Base-by-base conservation (phyloP, 1,140 invertebrate species). In the Pseudobourletiella spinata region DNA sequence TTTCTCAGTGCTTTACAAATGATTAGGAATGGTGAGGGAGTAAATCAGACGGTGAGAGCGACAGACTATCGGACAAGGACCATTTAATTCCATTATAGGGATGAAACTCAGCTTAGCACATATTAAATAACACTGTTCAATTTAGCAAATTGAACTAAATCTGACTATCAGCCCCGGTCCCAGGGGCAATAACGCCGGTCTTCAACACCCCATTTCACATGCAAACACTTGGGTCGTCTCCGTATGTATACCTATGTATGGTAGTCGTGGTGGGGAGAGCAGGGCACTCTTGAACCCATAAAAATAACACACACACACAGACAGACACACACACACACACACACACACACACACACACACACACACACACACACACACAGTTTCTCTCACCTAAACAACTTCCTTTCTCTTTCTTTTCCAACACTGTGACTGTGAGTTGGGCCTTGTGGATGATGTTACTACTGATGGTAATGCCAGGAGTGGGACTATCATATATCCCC, bases 81-180 rank as follows among this genome's bases (percentile, higher is more conserved):
- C 68, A 69, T 69, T 69, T 69, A 69, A 69, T 69, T 69, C 68
- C 68, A 69, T 69, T 69, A 69, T 63, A 59, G 48, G 64, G 66
- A 69, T 69, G 68, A 69, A 69, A 69, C 59, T 39, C 55, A 65
- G 61, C 65, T 69, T 69, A 69, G 62, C 67, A 69, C 63, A 63
- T 69, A 69, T 62, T 66, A 66, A 55, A 69, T 59, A 62, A 65
- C 64, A 69, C 54, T 66, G 63, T 66, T 69, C 68, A 69, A 69
- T 69, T 69, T 69, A 44, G 18, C 32, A 69, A 69, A 69, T 69
- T 69, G 68, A 66, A 69, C 54, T 58, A 68, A 64, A 66, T 69
- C 67, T 65, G 63, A 65, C 46, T 59, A 57, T 51, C 30, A 59
- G 22, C 29, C 46, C 39, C 57, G 26, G 55, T 61, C 59, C 64